Base-by-base conservation (phyloP, 2,888 invertebrate species). In the Ditula angustiorana region DNA sequence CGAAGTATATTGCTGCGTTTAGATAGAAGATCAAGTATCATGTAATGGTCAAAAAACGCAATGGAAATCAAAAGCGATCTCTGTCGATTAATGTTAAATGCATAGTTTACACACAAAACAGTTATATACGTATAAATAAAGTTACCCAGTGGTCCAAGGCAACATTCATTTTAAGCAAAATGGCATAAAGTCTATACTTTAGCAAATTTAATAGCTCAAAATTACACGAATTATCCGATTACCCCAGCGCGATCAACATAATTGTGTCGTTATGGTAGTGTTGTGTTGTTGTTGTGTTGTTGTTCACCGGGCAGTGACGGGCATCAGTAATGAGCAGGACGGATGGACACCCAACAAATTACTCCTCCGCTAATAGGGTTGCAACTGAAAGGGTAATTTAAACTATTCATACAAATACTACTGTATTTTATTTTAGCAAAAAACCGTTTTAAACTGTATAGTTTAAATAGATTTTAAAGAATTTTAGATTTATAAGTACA, bases 191-290 rank as follows among this genome's bases (percentile, higher is more conserved):
- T 30, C 46, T 47, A 60, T 13, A 59, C 24, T 41, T 44, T 52
- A 10, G 19, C 44, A 21, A 60, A 52, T 13, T 52, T 73, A 76
- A 72, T 72, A 72, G 71, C 71, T 71, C 74, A 73, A 81, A 83
- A 83, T 85, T 85, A 83, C 80, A 80, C 67, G 74, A 75, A 83
- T 85, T 85, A 85, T 83, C 84, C 74, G 77, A 84, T 85, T 85
- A 83, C 74, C 71, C 62, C 65, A 73, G 73, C 73, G 67, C 67
- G 69, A 75, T 78, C 69, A 72, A 67, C 59, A 67, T 76, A 75
- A 79, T 76, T 74, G 69, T 30, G 56, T 44, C 37, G 28, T 59
- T 26, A 19, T 21, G 41, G 41, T 61, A 24, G 41, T 53, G 64
- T 61, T 62, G 63, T 71, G 58, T 52, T 68, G 66, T 67, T 58